A percentile compares a stretch with the other conserved stretches of the same genome.
Evolutionary conservation across 2,888 invertebrate species (phyloP).

Genomic region (Lepeophtheirus nordmannii): DNA sequence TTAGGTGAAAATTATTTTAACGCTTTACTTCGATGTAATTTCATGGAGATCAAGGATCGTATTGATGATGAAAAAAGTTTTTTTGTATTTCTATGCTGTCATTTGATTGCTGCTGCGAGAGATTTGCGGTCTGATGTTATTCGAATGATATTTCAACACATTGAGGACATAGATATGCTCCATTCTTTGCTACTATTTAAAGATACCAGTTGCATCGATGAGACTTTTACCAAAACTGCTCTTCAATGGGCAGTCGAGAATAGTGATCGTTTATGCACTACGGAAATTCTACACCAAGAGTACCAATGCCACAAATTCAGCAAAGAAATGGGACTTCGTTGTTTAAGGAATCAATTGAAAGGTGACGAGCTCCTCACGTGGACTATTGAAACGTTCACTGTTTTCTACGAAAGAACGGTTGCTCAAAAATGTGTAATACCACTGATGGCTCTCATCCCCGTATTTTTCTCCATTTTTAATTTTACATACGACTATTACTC

Average conservation of each 20-base stretch:
- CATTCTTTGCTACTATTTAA: constrained; percentile 12
- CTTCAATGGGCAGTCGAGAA: constrained; percentile 23
- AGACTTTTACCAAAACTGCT: constrained; percentile 20
- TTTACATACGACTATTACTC: constrained; percentile 22
- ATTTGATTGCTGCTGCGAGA: constrained; percentile 12
- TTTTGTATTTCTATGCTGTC: constrained; percentile 3
- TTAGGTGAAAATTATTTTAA: constrained; percentile 17
- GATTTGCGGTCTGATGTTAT: constrained; percentile 12
- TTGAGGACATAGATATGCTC: not conserved
- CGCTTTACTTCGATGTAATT: constrained; percentile 5
- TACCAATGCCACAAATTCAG: constrained; percentile 14
- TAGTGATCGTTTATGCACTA: constrained; percentile 17
- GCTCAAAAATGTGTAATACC: constrained; percentile 15
- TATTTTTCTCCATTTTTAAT: constrained; percentile 15
- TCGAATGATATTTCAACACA: not conserved
- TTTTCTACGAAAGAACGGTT: constrained; percentile 13
- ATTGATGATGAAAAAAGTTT: not conserved
- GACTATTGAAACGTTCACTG: constrained; percentile 22
- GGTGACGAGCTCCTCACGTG: constrained; percentile 20
- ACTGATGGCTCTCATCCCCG: constrained; percentile 11
- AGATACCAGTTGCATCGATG: constrained; percentile 5
- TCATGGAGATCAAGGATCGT: not conserved
- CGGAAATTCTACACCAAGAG: constrained; percentile 20
- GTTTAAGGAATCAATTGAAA: constrained; percentile 14
- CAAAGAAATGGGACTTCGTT: constrained; percentile 14